Evolutionary conservation across 1,140 invertebrate genomes (phyloP).

Genomic region (Belonocnema kinseyi): DNA sequence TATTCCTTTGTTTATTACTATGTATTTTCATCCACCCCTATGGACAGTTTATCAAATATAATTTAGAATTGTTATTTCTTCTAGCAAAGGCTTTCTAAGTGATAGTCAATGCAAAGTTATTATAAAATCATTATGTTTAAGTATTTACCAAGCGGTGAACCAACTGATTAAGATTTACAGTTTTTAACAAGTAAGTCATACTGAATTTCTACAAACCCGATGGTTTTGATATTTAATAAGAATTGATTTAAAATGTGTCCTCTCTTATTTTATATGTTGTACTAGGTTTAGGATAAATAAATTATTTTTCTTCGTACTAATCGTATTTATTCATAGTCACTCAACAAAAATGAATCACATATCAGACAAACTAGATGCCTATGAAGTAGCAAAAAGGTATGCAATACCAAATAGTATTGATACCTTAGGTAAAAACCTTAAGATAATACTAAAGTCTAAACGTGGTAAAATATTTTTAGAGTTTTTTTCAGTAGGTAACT

Average conservation of each 20-base stretch:
- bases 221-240: not conserved
- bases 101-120: not conserved
- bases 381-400: too few species aligned
- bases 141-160: conserved; percentile 1
- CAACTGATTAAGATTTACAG: not conserved
- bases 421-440: too few species aligned
- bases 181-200: not conserved
- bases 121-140: not conserved
- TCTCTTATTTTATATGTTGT: conserved; percentile 39
- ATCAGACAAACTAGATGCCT: too few species aligned
- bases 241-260: not conserved
- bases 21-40: conserved; percentile 19
- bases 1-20: conserved; percentile 34
- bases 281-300: conserved; percentile 59
- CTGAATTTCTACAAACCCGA: not conserved
- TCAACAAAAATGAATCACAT: too few species aligned
- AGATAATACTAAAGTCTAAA: too few species aligned
- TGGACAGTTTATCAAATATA: not conserved
- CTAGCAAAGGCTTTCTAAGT: conserved; percentile 29
- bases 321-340: not conserved
- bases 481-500: too few species aligned
- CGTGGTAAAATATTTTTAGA: too few species aligned
- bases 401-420: too few species aligned
- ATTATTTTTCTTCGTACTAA: conserved; percentile 62
- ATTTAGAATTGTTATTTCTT: conserved; percentile 23